Evolutionary conservation across 2,888 invertebrate species (phyloP).

Genomic region (Morpho deidamia): DNA sequence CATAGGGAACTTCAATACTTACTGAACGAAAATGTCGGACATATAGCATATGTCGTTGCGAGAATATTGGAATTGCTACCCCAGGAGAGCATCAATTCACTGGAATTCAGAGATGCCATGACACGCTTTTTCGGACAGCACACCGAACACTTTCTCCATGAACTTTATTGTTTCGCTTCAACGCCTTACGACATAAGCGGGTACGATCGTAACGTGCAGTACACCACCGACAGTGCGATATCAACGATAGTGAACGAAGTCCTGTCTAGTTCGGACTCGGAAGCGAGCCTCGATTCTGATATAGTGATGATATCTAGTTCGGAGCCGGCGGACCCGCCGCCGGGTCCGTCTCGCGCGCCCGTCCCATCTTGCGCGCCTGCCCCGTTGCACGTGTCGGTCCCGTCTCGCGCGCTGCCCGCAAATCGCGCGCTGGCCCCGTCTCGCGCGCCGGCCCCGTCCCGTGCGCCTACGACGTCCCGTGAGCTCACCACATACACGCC

Average conservation of each 20-base stretch:
- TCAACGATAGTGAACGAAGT: conserved; percentile 78
- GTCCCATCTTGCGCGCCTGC: conserved; percentile 29
- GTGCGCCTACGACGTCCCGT: no score
- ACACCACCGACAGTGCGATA: conserved; percentile 76
- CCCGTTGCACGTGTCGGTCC: no score
- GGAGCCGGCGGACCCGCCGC: conserved; percentile 37
- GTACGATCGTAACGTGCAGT: conserved; percentile 85
- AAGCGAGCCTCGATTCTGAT: conserved; percentile 54
- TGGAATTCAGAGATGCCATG: conserved; percentile 84
- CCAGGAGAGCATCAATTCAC: conserved; percentile 81
- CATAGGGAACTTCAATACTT: conserved; percentile 90
- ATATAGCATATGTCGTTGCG: conserved; percentile 82
- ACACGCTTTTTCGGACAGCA: conserved; percentile 83
- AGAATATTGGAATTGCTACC: conserved; percentile 84
- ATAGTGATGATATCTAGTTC: conserved; percentile 57
- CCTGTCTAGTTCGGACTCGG: conserved; percentile 57
- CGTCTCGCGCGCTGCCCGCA: no score
- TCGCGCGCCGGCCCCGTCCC: no score
- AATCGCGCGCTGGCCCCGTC: no score
- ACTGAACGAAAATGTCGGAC: conserved; percentile 80
- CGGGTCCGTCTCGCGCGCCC: conserved; percentile 44
- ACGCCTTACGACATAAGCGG: conserved; percentile 92
- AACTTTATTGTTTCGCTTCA: conserved; percentile 90
- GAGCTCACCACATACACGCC: no score
- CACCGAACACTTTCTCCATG: conserved; percentile 93